Evolutionary conservation across 2,888 invertebrate genomes (phyloP), one percentile per base, ranked within the genome.

Genomic region (Macroteleia sp.): DNA sequence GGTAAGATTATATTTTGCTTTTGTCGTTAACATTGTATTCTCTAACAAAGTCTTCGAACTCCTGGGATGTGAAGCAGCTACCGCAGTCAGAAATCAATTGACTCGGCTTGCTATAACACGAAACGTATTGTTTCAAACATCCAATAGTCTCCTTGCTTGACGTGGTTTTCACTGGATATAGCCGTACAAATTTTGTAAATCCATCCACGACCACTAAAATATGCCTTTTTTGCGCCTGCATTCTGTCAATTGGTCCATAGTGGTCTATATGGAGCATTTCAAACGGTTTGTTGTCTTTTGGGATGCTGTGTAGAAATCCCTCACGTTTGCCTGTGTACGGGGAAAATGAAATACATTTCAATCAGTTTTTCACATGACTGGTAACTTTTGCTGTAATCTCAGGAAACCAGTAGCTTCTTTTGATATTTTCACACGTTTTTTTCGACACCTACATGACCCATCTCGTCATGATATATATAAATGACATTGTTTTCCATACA

Each of bases 261-360:
- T 71, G 44, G 30, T 71, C 70, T 1, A 71, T 22, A n/a, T 70
- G 70, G 1, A 71, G 9, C 0, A 19, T 34, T 1, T 56, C 48
- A 8, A 71, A 71, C 1, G 71, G 71, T 1, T 16, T 17, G 1
- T 34, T 9, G 1, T 36, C 61, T 28, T 71, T 71, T 1, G 42
- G 52, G 8, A 76, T 52, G 1, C 8, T 10, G 12, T 82, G 70
- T 3, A 80, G n/a, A 2, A 16, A 41, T 0, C 81, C 77, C 16
- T 80, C 81, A 0, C 2, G 3, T 28, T 70, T 82, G 0, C 79
- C 79, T 0, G 59, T 42, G 2, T 9, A 1, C 1, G 77, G 69
- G 0, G 74, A 39, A 39, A 75, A 85, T 1, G 80, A 16, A 6
- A 78, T 77, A 32, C 80, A 83, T n/a, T 83, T 82, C 1, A 80